Evolutionary conservation across 1,140 invertebrate species (phyloP).

Genomic region (Leguminivora glycinivorella): DNA sequence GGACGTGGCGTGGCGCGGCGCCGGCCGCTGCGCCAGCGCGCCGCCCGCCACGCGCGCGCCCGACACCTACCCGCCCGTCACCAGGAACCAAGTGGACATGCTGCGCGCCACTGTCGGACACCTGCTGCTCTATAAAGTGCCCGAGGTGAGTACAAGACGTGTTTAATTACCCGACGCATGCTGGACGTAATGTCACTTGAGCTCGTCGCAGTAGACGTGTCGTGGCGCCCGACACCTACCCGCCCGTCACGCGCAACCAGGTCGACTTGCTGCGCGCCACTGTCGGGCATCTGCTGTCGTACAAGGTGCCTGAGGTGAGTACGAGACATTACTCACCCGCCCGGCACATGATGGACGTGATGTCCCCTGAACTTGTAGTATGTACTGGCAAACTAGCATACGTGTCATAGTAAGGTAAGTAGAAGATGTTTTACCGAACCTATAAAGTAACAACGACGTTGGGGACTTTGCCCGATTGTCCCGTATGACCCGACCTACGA

Average conservation of each 20-base stretch:
- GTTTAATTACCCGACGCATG: no score
- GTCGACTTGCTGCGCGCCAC: slow-evolving; percentile 91
- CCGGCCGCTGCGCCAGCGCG: slow-evolving; percentile 81
- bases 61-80: slow-evolving; percentile 86
- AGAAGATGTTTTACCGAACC: no score
- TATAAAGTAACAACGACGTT: no score
- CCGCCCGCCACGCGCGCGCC: slow-evolving; percentile 50
- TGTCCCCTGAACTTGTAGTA: slow-evolving; percentile 65
- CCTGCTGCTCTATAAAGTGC: slow-evolving; percentile 81
- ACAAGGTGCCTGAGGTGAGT: slow-evolving; percentile 87
- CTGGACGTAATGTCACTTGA: no score
- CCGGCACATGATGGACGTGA: slow-evolving; percentile 77
- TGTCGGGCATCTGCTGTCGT: slow-evolving; percentile 88
- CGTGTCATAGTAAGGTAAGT: no score
- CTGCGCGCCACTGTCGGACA: slow-evolving; percentile 89
- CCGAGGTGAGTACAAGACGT: not conserved
- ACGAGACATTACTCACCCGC: slow-evolving; percentile 74
- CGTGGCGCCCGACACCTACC: slow-evolving; percentile 81
- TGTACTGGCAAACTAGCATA: no score
- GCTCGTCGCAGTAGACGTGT: no score
- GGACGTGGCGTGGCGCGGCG: slow-evolving; percentile 81
- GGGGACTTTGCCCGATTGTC: no score
- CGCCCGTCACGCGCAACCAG: slow-evolving; percentile 90
- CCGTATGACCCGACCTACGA: no score
- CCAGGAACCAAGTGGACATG: slow-evolving; percentile 91